A percentile compares a stretch with the other conserved stretches of the same genome.
Evolutionary conservation across 2,888 invertebrate species (phyloP).

Genomic region (Lepidochitona cinerea): DNA sequence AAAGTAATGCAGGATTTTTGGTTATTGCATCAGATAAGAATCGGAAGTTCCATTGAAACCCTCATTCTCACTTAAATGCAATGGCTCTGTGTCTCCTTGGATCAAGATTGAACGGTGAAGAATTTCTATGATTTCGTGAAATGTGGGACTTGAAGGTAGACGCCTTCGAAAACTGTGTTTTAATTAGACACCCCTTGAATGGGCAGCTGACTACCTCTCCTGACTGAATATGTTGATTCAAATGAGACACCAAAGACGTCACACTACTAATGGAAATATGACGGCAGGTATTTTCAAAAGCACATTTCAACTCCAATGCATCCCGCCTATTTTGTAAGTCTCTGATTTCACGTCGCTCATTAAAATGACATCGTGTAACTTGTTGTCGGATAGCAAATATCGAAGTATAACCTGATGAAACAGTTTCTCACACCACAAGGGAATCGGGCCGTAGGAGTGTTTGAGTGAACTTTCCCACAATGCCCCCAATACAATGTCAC

Average conservation of each 20-base stretch:
- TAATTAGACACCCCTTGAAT: background rate
- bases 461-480: no score
- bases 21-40: background rate
- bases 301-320: background rate
- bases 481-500: background rate
- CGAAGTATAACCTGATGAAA: background rate
- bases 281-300: background rate
- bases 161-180: background rate
- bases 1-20: background rate
- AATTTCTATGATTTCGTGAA: background rate
- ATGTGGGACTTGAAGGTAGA: background rate
- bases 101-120: background rate
- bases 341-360: background rate
- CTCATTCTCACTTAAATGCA: no score
- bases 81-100: no score
- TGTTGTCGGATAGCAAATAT: background rate
- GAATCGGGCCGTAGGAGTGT: background rate
- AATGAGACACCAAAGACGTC: background rate
- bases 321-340: background rate
- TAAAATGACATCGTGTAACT: background rate
- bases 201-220: background rate
- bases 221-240: background rate
- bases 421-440: background rate
- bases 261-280: background rate
- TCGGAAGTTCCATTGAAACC: background rate